phyloP scores from a whole-genome alignment of 2,113 vertebrate species.

The Tyto alba region DNA sequence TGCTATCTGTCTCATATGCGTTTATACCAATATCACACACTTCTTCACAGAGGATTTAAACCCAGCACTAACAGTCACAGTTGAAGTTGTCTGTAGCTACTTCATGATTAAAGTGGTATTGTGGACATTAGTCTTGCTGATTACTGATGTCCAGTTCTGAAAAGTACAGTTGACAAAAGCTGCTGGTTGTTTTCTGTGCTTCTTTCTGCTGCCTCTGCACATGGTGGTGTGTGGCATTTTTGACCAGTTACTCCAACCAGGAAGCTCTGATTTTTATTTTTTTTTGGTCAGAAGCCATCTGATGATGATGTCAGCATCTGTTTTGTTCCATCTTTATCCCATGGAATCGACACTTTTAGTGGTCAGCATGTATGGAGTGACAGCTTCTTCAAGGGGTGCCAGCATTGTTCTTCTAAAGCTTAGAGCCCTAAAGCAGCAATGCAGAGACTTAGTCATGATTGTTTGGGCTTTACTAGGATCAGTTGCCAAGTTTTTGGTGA shows the following conservation, averaged over 20 bases:
- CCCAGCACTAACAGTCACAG: background rate
- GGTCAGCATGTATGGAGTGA: background rate
- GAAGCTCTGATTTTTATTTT: background rate
- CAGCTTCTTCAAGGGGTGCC: slow-evolving; percentile 19
- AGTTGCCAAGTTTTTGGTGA: background rate
- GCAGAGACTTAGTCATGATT: background rate
- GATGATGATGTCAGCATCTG: background rate
- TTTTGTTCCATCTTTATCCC: background rate
- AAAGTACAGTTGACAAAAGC: background rate
- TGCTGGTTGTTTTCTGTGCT: background rate
- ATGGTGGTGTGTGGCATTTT: background rate
- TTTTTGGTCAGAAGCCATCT: background rate
- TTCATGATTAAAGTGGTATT: background rate
- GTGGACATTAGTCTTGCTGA: background rate
- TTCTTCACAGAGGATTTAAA: background rate
- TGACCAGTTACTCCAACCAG: background rate
- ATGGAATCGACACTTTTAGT: background rate
- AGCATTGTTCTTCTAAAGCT: slow-evolving; percentile 33
- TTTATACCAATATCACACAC: background rate
- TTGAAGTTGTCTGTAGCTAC: background rate
- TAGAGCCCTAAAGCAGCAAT: background rate
- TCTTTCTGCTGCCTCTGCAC: background rate
- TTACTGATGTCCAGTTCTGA: background rate
- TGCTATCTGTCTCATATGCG: accelerated
- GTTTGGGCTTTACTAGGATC: background rate